Evolutionary conservation across 2,888 invertebrate species (phyloP), one percentile per base, ranked within the genome.

Genomic region (Euplagia quadripunctaria): DNA sequence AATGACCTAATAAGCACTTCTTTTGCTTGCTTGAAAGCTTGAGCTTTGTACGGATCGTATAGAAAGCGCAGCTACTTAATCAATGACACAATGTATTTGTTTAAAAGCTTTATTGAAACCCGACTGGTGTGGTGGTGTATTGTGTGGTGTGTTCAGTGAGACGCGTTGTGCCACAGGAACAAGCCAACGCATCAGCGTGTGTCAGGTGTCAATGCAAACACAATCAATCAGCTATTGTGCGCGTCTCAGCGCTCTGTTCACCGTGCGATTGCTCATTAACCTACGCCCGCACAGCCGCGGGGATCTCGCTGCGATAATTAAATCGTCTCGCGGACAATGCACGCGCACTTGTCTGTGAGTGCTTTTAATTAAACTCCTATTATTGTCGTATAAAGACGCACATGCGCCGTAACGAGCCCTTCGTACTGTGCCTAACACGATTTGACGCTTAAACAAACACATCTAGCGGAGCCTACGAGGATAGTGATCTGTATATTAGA

Each of bases 361-460:
- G 79, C 77, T 86, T 87, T 85, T 86, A 87, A 88, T 88, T 86
- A 85, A 88, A 84, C 80, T 77, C 78, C 82, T 85, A 86, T 84
- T 85, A 85, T 87, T 82, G 77, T 74, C n/a, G 17, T 65, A 72
- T 77, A 84, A 78, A 55, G 75, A 78, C 75, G 72, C 68, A 70
- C 75, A 80, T 76, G 80, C 79, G 73, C 77, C 76, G 77, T 80
- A 79, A 82, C 80, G 75, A 79, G 75, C 78, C 76, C 65, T 75
- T 73, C 75, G 77, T 74, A 74, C 77, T 76, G 79, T 77, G 79
- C 79, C 80, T 85, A 82, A 85, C 81, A 82, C 82, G 81, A 86
- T 85, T 84, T 80, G 75, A 81, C 80, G 87, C 80, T 80, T 80
- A 79, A 84, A 81, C 81, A 86, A 87, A 84, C 79, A 86, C 70